phyloP scores from a whole-genome alignment of 1,140 invertebrate genomes.

The Drosophila seguyi region DNA sequence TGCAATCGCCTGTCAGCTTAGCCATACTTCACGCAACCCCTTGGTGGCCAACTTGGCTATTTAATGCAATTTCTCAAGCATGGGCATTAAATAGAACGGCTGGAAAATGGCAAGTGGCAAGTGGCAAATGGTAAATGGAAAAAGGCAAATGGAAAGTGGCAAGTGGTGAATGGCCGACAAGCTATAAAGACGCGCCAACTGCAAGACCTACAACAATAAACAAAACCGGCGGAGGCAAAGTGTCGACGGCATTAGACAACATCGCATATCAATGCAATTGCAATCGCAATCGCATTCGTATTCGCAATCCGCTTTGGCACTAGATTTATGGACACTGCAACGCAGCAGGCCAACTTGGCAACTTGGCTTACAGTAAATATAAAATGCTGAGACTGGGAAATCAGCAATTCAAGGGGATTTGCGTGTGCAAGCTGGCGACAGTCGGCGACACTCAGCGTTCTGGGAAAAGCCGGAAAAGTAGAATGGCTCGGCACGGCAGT shows the following conservation, averaged over 20 bases:
- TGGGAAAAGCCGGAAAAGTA: constrained; percentile 7
- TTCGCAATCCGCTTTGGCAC: constrained; percentile 74
- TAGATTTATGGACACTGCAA: constrained; percentile 72
- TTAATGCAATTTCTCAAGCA: constrained; percentile 58
- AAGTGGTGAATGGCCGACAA: constrained; percentile 40
- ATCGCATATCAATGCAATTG: constrained; percentile 74
- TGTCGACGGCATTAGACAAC: constrained; percentile 62
- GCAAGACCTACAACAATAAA: constrained; percentile 57
- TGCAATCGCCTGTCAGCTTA: constrained; percentile 8
- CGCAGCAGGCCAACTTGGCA: constrained; percentile 45
- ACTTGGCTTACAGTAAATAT: constrained; percentile 55
- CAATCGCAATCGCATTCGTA: constrained; percentile 46
- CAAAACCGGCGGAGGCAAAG: constrained; percentile 17
- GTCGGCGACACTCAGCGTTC: constrained; percentile 34
- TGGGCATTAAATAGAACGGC: constrained; percentile 32
- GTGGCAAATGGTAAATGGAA: not conserved
- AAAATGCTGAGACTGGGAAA: constrained; percentile 60
- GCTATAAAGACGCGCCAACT: constrained; percentile 55
- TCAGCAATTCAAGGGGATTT: constrained; percentile 79
- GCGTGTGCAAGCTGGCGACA: constrained; percentile 69
- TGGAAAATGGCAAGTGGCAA: constrained; percentile 29
- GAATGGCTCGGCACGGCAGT: not conserved
- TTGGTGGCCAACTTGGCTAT: constrained; percentile 39
- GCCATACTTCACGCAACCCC: constrained; percentile 41
- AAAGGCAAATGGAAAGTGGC: constrained; percentile 16